Base-by-base conservation (phyloP, 2,888 invertebrate genomes). In the Malachius bipustulatus region DNA sequence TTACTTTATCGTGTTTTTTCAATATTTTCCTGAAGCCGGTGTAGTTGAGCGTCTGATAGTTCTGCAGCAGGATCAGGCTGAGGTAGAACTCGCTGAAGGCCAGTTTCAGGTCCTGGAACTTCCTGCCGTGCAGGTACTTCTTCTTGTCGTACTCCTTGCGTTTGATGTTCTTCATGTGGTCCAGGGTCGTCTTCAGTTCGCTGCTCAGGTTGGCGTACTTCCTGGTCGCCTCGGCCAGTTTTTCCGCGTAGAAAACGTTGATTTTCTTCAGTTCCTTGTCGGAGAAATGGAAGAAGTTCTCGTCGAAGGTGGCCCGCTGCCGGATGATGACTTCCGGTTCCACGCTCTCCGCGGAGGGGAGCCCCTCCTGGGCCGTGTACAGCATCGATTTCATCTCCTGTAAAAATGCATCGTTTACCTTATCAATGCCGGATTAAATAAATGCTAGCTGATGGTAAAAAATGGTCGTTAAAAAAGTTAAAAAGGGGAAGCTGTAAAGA, bases 21-120 rank as follows among this genome's bases (percentile, higher is more conserved):
- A 90, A 67, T 47, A 89, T 91, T 61, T 89, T 89, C 27, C 89
- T 69, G 61, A 90, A 89, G 2, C 89, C 89, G 3, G 87, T 88
- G 51, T 83, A 83, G 64, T 89, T 89, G 9, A 89, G 66, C 49
- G 82, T 84, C 60, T 90, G 87, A 59, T 85, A 87, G 60, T 89
- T 90, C 62, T 89, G 89, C 34, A 89, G 63, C 27, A 89, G 64
- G 50, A 90, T 84, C 36, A 90, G 65, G 48, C 82, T 82, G 35
- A 89, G 70, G 62, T 89, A 91, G 62, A 87, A 90, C 65, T 89
- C 89, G 51, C 83, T 84, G 63, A 87, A 90, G 34, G 89, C 89
- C 44, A 89, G 66, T 61, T 87, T 87, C 42, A 90, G 64, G 57
- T 88, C 87, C 54, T 82, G 82, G 36, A 81, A 63, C 56, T 82